These are phyloP conservation scores for Drosophila kambysellisi DNA, from an alignment of 2,888 invertebrate species.

Conservation along the genomic window DNA sequence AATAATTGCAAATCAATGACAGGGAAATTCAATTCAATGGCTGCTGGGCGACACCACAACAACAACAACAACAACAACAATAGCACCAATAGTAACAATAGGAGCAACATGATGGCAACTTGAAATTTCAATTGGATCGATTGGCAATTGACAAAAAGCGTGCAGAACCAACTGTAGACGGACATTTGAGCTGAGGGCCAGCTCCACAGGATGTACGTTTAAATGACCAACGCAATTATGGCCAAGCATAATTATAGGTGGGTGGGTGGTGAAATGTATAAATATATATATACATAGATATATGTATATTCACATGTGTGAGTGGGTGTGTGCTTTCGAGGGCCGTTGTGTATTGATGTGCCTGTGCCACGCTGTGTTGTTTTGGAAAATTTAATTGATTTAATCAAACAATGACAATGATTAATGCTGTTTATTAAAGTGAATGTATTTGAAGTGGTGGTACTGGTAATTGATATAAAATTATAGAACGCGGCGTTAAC, in stretches of 20 bases:
- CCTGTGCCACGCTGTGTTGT: conserved; percentile 4
- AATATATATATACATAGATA: background rate
- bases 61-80: conserved; percentile 27
- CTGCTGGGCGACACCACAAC: conserved; percentile 49
- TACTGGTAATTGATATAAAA: background rate
- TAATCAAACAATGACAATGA: conserved; percentile 64
- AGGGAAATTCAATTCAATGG: conserved; percentile 65
- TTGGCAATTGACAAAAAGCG: conserved; percentile 60
- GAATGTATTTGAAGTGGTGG: background rate
- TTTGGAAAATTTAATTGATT: conserved; percentile 60
- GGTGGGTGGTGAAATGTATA: background rate
- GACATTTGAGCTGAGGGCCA: conserved; percentile 14
- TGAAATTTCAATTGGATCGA: conserved; percentile 62
- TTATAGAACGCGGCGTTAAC: background rate
- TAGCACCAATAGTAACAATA: conserved; percentile 20
- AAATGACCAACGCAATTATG: conserved; percentile 72
- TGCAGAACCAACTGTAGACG: conserved; percentile 39
- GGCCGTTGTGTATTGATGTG: background rate
- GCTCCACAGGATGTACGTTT: conserved; percentile 45
- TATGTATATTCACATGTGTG: background rate
- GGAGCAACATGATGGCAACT: conserved; percentile 25
- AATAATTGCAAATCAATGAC: conserved; percentile 79
- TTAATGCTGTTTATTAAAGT: conserved; percentile 40
- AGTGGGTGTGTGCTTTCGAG: background rate
- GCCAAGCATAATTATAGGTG: conserved; percentile 49